phyloP scores from a whole-genome alignment of 64 coral and sea anemone species.

The Montipora efflorescens region DNA sequence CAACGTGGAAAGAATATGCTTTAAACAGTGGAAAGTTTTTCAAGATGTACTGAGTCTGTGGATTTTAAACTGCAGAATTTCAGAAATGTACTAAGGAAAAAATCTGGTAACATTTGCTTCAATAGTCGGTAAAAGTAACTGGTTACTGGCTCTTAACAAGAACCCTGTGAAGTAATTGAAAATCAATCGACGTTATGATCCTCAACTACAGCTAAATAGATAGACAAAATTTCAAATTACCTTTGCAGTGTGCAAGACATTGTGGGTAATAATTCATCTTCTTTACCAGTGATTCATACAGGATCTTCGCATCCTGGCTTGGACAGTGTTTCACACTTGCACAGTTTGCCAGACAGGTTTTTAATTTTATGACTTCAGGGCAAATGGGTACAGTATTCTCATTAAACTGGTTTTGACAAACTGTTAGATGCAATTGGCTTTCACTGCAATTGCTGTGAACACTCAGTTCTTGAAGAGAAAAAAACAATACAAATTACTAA shows the following conservation, averaged over 20 bases:
- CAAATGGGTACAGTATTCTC: conserved; percentile 6
- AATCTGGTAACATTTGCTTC: no score
- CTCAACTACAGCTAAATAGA: no score
- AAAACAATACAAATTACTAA: not conserved
- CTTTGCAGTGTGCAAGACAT: conserved; percentile 17
- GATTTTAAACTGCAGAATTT: no score
- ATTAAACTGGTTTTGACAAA: conserved; percentile 29
- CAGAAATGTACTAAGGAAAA: no score
- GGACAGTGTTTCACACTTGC: not conserved
- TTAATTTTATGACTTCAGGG: not conserved
- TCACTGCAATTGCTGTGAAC: not conserved
- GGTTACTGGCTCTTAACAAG: no score
- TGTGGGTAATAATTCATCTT: conserved; percentile 34
- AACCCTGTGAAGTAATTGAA: no score
- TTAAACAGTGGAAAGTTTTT: no score
- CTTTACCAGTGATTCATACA: conserved; percentile 7
- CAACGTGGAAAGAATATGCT: no score
- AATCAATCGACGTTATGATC: no score
- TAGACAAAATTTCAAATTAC: not conserved
- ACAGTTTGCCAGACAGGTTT: not conserved
- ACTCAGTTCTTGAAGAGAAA: not conserved
- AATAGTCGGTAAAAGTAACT: no score
- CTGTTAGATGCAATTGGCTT: not conserved
- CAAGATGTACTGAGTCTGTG: no score
- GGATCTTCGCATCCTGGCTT: not conserved